Percentiles rank a stretch among this genome's conserved stretches.
Conservation (phyloP, 2,888 invertebrate genomes). For the Hymenopus coronatus region DNA sequence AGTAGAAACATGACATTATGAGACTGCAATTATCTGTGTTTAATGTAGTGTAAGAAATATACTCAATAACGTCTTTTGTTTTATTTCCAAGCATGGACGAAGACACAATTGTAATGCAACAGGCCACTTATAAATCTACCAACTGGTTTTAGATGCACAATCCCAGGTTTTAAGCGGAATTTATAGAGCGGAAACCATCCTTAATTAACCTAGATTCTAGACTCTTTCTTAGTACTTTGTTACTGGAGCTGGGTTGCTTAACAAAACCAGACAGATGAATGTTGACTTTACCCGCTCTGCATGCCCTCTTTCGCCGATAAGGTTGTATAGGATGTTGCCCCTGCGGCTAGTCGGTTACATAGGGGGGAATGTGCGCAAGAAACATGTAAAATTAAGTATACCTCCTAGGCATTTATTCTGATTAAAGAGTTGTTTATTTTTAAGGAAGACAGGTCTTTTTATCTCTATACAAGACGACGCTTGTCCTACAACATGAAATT, state of each 20-base stretch:
- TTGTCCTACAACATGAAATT: background rate
- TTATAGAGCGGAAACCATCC: background rate
- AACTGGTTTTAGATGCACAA: background rate
- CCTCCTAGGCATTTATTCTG: background rate
- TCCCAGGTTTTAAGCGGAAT: background rate
- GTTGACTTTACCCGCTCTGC: background rate
- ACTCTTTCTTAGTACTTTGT: background rate
- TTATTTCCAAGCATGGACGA: too few species aligned
- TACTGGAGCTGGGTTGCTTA: background rate
- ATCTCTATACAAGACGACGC: background rate
- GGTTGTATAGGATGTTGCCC: background rate
- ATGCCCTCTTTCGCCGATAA: background rate
- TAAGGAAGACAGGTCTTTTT: background rate
- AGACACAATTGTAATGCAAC: too few species aligned
- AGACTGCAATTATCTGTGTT: too few species aligned
- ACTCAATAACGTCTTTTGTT: too few species aligned
- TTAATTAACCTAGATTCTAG: background rate
- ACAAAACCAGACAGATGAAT: background rate
- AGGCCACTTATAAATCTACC: background rate
- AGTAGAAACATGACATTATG: too few species aligned
- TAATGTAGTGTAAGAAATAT: too few species aligned
- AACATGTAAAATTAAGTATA: background rate
- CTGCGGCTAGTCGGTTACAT: background rate
- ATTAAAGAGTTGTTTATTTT: background rate
- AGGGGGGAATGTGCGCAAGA: background rate